Percentiles rank a stretch among this genome's conserved stretches.
These are phyloP conservation scores for Aphelinus atriplicis DNA, from an alignment of 1,140 invertebrate genomes.

Conservation along the genomic window DNA sequence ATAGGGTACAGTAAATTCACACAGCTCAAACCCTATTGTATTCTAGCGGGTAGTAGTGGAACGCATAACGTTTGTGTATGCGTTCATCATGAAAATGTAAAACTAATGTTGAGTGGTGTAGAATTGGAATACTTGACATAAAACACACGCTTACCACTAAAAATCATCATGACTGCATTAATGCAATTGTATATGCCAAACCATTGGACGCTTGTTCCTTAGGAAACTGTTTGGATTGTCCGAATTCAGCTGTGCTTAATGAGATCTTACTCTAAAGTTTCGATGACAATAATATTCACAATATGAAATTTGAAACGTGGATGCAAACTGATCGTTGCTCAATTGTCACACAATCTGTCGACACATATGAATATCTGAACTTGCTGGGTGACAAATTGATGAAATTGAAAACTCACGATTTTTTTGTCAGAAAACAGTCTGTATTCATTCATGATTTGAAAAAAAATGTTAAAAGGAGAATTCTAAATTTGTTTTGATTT, in stretches of 20 bases:
- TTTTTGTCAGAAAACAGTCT: constrained; percentile 44
- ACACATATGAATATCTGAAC: constrained; percentile 32
- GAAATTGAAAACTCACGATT: constrained; percentile 37
- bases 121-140: constrained; percentile 20
- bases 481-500: constrained; percentile 35
- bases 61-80: constrained; percentile 36
- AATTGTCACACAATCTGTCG: constrained; percentile 10
- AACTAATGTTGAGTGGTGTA: constrained; percentile 32
- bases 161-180: constrained; percentile 35
- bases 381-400: constrained; percentile 27
- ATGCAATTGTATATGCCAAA: constrained; percentile 18
- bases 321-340: constrained; percentile 22
- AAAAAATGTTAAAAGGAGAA: constrained; percentile 34
- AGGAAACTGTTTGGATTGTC: constrained; percentile 30
- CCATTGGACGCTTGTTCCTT: constrained; percentile 19
- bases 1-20: constrained; percentile 35
- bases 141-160: constrained; percentile 2
- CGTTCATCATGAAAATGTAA: constrained; percentile 35
- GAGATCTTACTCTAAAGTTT: constrained; percentile 16
- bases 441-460: constrained; percentile 6
- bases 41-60: constrained; percentile 36
- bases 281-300: constrained; percentile 25
- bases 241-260: constrained; percentile 4
- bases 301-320: constrained; percentile 27
- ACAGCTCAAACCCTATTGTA: constrained; percentile 27